Evolutionary conservation across 2,797 vertebrate species (phyloP).

Genomic region (Danio albolineatus): DNA sequence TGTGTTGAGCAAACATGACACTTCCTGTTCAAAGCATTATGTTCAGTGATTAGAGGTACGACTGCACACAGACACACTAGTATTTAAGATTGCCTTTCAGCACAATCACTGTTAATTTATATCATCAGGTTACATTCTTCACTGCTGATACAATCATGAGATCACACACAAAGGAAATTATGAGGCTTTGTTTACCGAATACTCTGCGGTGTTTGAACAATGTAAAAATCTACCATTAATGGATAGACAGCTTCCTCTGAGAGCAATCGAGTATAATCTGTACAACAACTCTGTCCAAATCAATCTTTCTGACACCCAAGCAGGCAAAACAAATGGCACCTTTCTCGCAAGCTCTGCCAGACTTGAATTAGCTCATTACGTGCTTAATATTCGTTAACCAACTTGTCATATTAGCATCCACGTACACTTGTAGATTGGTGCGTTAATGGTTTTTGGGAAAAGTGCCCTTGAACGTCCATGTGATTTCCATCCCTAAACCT

Average conservation of each 20-base stretch:
- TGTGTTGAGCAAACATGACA: background rate
- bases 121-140: conserved; percentile 25
- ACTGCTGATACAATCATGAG: conserved; percentile 25
- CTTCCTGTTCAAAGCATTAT: conserved; percentile 1
- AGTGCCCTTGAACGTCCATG: conserved; percentile 59
- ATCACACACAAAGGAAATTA: conserved; percentile 4
- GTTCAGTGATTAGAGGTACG: background rate
- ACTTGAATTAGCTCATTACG: conserved; percentile 35
- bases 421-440: conserved; percentile 31
- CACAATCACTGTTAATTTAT: conserved; percentile 14
- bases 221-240: conserved; percentile 25
- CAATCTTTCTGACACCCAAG: conserved; percentile 58
- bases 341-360: conserved; percentile 26
- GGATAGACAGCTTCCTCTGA: conserved; percentile 35
- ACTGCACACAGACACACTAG: background rate
- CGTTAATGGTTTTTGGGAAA: conserved; percentile 56
- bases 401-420: conserved; percentile 59
- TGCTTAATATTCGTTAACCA: conserved; percentile 58
- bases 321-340: conserved; percentile 51
- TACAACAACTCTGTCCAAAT: conserved; percentile 56
- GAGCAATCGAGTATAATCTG: conserved; percentile 38
- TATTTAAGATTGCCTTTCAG: background rate
- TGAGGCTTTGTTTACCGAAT: conserved; percentile 8
- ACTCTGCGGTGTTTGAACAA: background rate
- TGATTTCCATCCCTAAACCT: conserved; percentile 32